Evolutionary conservation across 2,797 vertebrate genomes (phyloP), one percentile per base, ranked within the genome.

Genomic region (Diplodus sargus): DNA sequence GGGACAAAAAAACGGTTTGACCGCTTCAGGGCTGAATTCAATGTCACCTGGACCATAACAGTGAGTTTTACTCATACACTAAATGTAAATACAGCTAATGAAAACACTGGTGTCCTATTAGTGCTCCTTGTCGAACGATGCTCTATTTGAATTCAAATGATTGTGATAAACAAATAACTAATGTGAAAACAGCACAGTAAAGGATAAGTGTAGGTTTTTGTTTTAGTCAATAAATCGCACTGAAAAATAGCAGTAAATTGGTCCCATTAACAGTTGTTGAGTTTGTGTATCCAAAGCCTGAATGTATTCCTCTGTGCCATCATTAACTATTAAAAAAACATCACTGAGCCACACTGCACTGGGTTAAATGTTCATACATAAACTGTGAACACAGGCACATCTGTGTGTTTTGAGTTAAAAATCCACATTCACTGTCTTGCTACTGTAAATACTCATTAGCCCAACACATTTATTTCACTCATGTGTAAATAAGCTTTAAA

Each of bases 11-110:
- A 52, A 59, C 60, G 13, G 30, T 3, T n/a, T 53, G 62, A 74
- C 64, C 69, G 82, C 74, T 54, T 74, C 60, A 5, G 22, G 2
- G 53, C 65, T 63, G 53, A 74, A 62, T 76, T 74, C 76, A 23
- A 47, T 59, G 77, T 82, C 69, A 73, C 60, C 69, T 63, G 67
- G n/a, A 70, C 58, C 51, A 30, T 57, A 60, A 85, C 68, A 7
- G 49, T 12, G 3, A 30, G n/a, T 51, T 70, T 61, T 65, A 52
- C 43, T 84, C 30, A 39, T 20, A 22, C 17, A 13, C 28, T 18
- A 34, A 39, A 48, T 66, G 57, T 65, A 79, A 76, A 83, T 74
- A 74, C 30, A 79, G 57, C 75, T 45, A 65, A 47, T 68, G 23
- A 51, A 47, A 86, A 65, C 61, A 23, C 57, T 7, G 23, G 28